phyloP scores from a whole-genome alignment of 2,113 vertebrate species.

The Tragelaphus buxtoni region DNA sequence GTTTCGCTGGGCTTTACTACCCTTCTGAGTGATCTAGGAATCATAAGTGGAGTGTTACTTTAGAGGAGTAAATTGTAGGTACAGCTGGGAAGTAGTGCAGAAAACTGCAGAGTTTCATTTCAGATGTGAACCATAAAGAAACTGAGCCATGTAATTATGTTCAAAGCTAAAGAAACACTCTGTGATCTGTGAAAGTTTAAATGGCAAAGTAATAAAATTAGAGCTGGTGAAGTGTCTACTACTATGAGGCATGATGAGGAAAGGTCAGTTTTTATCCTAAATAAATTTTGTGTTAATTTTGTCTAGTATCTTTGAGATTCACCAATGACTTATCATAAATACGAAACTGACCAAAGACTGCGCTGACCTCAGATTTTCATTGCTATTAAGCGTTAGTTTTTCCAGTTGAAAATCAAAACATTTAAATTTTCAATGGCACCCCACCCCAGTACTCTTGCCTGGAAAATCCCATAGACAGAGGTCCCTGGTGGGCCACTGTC shows the following conservation, averaged over 20 bases:
- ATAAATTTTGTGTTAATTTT: not conserved
- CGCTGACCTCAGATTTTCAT: not conserved
- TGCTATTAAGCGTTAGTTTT: not conserved
- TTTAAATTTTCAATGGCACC: not conserved
- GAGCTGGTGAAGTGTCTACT: not conserved
- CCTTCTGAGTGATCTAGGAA: too few relatives aligned
- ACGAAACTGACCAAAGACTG: not conserved
- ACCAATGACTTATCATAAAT: not conserved
- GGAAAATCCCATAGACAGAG: too few relatives aligned
- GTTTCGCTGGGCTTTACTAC: too few relatives aligned
- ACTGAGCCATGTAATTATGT: slow-evolving; percentile 1
- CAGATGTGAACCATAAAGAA: not conserved
- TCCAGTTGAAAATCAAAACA: not conserved
- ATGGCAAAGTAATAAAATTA: not conserved
- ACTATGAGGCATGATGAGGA: not conserved
- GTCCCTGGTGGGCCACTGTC: too few relatives aligned
- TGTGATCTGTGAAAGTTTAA: not conserved
- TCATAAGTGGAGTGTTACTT: too few relatives aligned
- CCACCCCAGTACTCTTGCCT: too few relatives aligned
- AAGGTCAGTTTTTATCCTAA: not conserved
- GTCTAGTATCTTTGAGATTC: not conserved
- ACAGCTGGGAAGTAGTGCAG: too few relatives aligned
- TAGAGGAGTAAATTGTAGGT: too few relatives aligned
- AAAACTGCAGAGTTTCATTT: not conserved
- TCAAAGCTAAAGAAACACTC: not conserved